These are phyloP conservation scores for Aphis craccivora DNA, from an alignment of 1,140 invertebrate genomes.

Conservation along the genomic window DNA sequence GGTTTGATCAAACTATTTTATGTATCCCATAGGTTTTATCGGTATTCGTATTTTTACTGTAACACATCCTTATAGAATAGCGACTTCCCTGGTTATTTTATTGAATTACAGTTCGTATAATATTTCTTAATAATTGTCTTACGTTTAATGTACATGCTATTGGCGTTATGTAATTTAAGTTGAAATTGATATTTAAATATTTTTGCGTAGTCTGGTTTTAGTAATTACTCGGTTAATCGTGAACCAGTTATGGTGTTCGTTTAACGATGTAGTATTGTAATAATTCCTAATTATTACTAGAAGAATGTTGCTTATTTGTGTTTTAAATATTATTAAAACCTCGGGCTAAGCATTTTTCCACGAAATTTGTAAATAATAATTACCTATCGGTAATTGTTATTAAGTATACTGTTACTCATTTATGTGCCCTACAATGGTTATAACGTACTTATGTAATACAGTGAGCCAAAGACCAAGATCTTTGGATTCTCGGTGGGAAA, in stretches of 20 bases:
- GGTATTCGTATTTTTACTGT: too few relatives aligned
- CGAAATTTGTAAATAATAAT: neutral
- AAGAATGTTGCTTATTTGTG: constrained; percentile 13
- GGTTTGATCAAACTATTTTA: too few relatives aligned
- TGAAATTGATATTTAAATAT: neutral
- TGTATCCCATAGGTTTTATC: too few relatives aligned
- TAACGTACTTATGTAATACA: neutral
- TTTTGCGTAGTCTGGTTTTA: neutral
- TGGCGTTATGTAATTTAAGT: neutral
- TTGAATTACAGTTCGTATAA: too few relatives aligned
- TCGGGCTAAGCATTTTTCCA: neutral
- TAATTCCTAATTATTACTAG: neutral
- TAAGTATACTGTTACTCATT: neutral
- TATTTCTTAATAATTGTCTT: neutral
- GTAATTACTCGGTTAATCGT: neutral
- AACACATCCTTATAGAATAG: too few relatives aligned
- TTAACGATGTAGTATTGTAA: neutral
- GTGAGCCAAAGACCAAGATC: neutral
- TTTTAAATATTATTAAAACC: neutral
- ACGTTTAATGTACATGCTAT: neutral
- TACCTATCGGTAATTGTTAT: neutral
- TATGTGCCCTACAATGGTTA: neutral
- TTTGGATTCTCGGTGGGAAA: neutral
- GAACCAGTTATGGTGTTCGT: neutral
- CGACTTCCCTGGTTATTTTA: neutral